phyloP scores from a whole-genome alignment of 2,888 invertebrate genomes.

The Aplocera efformata region DNA sequence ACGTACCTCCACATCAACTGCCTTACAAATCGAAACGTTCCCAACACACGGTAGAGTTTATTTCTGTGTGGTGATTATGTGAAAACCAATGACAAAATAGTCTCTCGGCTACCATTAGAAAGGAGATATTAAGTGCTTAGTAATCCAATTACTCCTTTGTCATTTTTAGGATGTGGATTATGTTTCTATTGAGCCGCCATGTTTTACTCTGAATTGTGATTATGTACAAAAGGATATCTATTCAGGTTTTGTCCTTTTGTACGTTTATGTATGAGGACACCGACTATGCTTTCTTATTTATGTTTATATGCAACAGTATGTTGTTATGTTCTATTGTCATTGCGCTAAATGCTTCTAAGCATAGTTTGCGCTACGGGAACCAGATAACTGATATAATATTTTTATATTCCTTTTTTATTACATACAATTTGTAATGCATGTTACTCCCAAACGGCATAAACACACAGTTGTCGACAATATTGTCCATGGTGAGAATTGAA shows the following conservation, averaged over 20 bases:
- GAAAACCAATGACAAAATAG: slow-evolving; percentile 11
- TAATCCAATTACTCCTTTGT: slow-evolving; percentile 79
- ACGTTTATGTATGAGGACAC: slow-evolving; percentile 56
- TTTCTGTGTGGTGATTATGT: slow-evolving; percentile 7
- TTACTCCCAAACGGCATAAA: too few relatives aligned
- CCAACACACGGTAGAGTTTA: background rate
- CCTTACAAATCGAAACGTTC: slow-evolving; percentile 15
- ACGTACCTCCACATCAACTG: slow-evolving; percentile 11
- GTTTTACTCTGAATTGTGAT: slow-evolving; percentile 62
- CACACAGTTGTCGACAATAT: too few relatives aligned
- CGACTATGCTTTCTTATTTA: slow-evolving; percentile 27
- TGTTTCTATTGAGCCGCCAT: slow-evolving; percentile 71
- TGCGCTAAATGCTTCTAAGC: too few relatives aligned
- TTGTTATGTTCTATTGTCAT: too few relatives aligned
- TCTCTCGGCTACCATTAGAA: slow-evolving; percentile 46
- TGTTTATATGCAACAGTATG: slow-evolving; percentile 2
- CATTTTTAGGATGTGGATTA: slow-evolving; percentile 76
- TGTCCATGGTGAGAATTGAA: too few relatives aligned
- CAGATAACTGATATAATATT: too few relatives aligned
- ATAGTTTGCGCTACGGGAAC: too few relatives aligned
- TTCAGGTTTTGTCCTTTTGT: slow-evolving; percentile 62
- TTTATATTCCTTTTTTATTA: too few relatives aligned
- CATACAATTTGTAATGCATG: too few relatives aligned
- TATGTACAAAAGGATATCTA: slow-evolving; percentile 67
- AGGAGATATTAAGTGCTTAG: slow-evolving; percentile 73